Evolutionary conservation across 1,140 invertebrate genomes (phyloP).

Genomic region (Rhagoletis pomonella): DNA sequence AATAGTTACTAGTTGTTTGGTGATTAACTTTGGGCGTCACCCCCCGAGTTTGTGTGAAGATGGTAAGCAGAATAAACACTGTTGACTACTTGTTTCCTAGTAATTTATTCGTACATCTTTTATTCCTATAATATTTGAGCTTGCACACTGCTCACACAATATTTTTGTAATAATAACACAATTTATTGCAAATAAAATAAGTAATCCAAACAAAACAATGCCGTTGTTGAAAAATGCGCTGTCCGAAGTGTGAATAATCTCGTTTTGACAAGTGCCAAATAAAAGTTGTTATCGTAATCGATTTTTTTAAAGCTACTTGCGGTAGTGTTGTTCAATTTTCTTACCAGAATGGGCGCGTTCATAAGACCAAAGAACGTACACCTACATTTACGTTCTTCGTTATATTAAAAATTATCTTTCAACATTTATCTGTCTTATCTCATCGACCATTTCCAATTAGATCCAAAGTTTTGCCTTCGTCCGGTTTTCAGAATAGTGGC

Average conservation of each 20-base stretch:
- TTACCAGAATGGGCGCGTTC: no score
- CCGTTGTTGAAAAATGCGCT: conserved; percentile 27
- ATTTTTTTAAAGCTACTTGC: no score
- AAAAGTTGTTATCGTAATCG: background rate
- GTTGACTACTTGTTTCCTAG: no score
- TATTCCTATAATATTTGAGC: background rate
- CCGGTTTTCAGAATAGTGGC: background rate
- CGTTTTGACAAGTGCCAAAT: background rate
- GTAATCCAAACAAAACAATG: background rate
- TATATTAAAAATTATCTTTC: no score
- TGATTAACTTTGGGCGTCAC: conserved; percentile 53
- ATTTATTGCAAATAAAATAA: background rate
- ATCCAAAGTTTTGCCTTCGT: no score
- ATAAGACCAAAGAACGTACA: no score
- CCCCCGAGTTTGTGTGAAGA: conserved; percentile 6
- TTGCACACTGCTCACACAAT: background rate
- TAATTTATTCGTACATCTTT: no score
- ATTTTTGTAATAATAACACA: background rate
- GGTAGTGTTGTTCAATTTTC: no score
- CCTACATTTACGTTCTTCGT: no score
- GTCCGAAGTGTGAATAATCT: conserved; percentile 16
- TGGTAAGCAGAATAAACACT: background rate
- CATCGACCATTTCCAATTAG: no score
- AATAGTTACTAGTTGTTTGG: conserved; percentile 13
- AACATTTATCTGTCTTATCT: no score